Conservation (phyloP, 1,140 invertebrate genomes). For the Ooceraea biroi region DNA sequence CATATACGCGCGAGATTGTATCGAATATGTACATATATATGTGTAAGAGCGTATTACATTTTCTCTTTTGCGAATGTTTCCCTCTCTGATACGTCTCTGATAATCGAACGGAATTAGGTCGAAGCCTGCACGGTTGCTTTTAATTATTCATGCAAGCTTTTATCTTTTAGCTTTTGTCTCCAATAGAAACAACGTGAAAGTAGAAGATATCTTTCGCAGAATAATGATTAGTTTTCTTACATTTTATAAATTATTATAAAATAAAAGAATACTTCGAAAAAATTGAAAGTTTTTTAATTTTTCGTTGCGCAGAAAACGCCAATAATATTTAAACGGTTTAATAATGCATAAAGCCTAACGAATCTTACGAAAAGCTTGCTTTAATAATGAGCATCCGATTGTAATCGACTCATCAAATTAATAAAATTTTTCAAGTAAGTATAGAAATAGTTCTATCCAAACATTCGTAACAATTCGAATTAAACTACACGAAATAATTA, state of each 20-base stretch:
- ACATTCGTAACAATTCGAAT: no score
- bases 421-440: no score
- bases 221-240: not conserved
- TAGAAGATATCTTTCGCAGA: not conserved
- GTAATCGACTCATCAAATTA: no score
- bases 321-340: no score
- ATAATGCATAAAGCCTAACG: no score
- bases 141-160: conserved; percentile 29
- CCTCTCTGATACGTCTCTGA: conserved; percentile 11
- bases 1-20: not conserved
- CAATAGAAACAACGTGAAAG: not conserved
- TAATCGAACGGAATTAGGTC: conserved; percentile 18
- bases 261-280: not conserved
- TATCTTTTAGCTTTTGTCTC: not conserved
- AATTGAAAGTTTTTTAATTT: not conserved
- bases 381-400: no score
- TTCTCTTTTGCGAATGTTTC: conserved; percentile 21
- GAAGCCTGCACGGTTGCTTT: not conserved
- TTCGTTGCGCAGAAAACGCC: not conserved
- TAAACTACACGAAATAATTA: no score
- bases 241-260: no score
- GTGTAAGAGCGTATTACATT: not conserved
- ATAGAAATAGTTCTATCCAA: no score
- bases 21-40: not conserved
- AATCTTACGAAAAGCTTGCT: no score